Conservation (phyloP, 2,888 invertebrate species). For the Drosophila macrothrix region DNA sequence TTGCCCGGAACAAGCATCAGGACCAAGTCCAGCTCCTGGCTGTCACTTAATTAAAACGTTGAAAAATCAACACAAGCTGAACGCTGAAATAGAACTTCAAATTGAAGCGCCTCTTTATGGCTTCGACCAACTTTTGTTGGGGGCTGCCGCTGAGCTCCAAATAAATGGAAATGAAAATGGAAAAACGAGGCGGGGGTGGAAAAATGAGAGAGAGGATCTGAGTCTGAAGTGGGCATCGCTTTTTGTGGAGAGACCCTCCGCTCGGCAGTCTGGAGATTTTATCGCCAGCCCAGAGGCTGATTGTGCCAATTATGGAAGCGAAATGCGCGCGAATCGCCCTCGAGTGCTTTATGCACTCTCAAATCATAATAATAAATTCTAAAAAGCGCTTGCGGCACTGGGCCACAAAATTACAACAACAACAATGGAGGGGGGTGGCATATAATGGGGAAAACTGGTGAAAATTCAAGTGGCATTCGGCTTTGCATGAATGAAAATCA, state of each 20-base stretch:
- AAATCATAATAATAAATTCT: conserved; percentile 79
- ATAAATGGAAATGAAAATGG: conserved; percentile 43
- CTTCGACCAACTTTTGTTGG: conserved; percentile 45
- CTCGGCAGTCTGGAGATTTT: conserved; percentile 62
- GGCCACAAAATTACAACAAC: conserved; percentile 37
- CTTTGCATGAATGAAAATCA: conserved; percentile 73
- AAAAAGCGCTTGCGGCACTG: conserved; percentile 62
- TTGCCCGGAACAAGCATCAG: conserved; percentile 22
- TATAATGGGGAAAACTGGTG: conserved; percentile 18
- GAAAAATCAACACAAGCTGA: conserved; percentile 70
- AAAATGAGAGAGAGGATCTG: not conserved
- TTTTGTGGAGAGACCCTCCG: conserved; percentile 37
- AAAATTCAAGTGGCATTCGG: conserved; percentile 70
- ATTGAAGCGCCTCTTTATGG: conserved; percentile 63
- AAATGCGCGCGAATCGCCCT: conserved; percentile 77
- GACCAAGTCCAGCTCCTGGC: conserved; percentile 17
- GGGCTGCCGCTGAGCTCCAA: conserved; percentile 29
- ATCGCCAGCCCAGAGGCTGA: conserved; percentile 76
- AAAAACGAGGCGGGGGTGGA: not conserved
- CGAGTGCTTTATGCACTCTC: conserved; percentile 81
- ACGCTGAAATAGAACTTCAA: conserved; percentile 56
- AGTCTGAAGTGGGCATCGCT: conserved; percentile 51
- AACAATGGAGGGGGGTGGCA: conserved; percentile 21
- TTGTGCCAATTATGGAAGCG: conserved; percentile 76
- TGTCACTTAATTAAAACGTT: conserved; percentile 80